These are phyloP conservation scores for Tadarida brasiliensis DNA, from an alignment of 2,797 vertebrate genomes.

Conservation along the genomic window DNA sequence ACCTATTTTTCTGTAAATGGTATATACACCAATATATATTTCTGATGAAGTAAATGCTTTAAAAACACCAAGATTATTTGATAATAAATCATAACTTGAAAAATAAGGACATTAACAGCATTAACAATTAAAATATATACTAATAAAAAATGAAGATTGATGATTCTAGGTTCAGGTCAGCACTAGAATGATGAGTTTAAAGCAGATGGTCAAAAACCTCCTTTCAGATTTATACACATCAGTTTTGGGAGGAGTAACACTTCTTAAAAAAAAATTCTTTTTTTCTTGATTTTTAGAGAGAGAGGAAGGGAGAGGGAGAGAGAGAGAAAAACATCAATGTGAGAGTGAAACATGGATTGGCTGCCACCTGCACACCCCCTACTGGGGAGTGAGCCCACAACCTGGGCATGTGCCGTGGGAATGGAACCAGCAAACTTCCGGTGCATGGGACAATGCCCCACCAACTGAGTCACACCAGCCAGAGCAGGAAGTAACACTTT, in stretches of 20 bases:
- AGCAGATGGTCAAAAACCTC: background rate
- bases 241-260: background rate
- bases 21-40: background rate
- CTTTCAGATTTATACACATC: background rate
- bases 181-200: background rate
- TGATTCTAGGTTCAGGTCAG: background rate
- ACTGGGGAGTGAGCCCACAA: too few relatives aligned
- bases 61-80: background rate
- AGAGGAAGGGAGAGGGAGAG: too few relatives aligned
- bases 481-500: background rate
- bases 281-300: too few relatives aligned
- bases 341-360: too few relatives aligned
- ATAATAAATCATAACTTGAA: constrained; percentile 26
- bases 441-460: too few relatives aligned
- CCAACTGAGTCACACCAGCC: too few relatives aligned
- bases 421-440: too few relatives aligned
- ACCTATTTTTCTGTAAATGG: background rate
- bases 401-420: too few relatives aligned
- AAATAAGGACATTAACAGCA: background rate
- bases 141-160: background rate
- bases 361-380: too few relatives aligned
- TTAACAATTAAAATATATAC: background rate
- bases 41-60: background rate
- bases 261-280: too few relatives aligned
- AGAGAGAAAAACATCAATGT: too few relatives aligned